Percentiles rank a stretch among this genome's conserved stretches.
Conservation (phyloP, 2,888 invertebrate species). For the Neocrepidodera transversa region DNA sequence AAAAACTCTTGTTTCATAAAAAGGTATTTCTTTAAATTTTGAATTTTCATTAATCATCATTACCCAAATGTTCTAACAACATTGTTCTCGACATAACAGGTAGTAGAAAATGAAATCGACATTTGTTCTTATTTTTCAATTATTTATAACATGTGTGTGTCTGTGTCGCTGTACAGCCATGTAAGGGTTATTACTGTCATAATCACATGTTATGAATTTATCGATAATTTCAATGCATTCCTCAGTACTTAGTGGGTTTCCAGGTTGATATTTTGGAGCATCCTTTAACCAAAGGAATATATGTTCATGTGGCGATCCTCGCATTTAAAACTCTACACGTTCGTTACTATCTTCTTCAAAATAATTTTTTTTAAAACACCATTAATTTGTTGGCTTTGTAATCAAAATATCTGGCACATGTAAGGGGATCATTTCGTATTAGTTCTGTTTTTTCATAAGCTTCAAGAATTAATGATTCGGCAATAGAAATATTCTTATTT, state of each 20-base stretch:
- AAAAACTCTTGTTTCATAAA: background rate
- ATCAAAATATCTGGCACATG: slow-evolving; percentile 42
- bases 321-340: slow-evolving; percentile 54
- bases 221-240: background rate
- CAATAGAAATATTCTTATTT: too few relatives aligned
- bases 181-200: background rate
- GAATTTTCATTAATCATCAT: background rate
- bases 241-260: background rate
- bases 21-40: too few relatives aligned
- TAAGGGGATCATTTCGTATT: slow-evolving; percentile 30
- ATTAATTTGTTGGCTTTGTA: slow-evolving; percentile 52
- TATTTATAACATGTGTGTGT: background rate
- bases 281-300: slow-evolving; percentile 10
- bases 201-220: background rate
- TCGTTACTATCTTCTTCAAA: slow-evolving; percentile 49
- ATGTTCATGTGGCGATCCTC: slow-evolving; percentile 50
- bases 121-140: background rate
- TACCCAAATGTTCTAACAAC: slow-evolving; percentile 1
- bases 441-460: too few relatives aligned
- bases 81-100: background rate
- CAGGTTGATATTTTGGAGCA: slow-evolving; percentile 1
- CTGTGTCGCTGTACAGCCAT: background rate
- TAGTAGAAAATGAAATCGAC: background rate
- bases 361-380: slow-evolving; percentile 45
- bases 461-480: too few relatives aligned